Evolutionary conservation across 2,113 vertebrate species (phyloP).

Genomic region (Centropus unirufus): DNA sequence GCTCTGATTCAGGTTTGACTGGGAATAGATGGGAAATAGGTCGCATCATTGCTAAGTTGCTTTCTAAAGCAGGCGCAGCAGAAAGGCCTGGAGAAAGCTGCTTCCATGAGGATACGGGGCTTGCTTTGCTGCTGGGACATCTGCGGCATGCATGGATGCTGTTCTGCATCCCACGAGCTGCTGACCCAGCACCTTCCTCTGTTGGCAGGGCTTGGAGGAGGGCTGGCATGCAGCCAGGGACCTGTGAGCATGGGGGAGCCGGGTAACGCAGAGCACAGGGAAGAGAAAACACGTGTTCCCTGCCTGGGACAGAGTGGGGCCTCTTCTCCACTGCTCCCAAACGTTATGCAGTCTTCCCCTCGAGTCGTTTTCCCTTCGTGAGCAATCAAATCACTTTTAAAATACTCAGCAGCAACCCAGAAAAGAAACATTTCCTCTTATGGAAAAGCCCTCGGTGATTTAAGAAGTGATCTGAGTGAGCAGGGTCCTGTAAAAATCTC

Average conservation of each 20-base stretch:
- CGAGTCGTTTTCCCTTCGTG: constrained; percentile 10
- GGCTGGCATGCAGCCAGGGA: fast-evolving
- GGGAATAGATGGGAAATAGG: not conserved
- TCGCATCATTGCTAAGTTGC: not conserved
- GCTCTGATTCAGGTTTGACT: not conserved
- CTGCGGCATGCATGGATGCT: not conserved
- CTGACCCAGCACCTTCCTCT: not conserved
- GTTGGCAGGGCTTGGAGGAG: not conserved
- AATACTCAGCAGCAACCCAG: constrained; percentile 48
- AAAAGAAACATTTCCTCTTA: constrained; percentile 66
- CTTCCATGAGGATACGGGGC: not conserved
- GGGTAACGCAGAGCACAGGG: not conserved
- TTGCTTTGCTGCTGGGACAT: not conserved
- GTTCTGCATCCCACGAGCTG: not conserved
- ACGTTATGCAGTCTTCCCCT: not conserved
- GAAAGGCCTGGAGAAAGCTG: not conserved
- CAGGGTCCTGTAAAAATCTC: constrained; percentile 11
- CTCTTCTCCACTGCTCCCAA: constrained; percentile 13
- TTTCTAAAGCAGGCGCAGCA: not conserved
- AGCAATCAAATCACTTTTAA: constrained; percentile 52
- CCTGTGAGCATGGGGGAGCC: fast-evolving
- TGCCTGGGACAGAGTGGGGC: not conserved
- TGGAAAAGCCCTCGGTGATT: constrained; percentile 34
- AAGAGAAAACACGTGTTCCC: constrained; percentile 36
- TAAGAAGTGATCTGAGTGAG: not conserved